phyloP scores from a whole-genome alignment of 2,113 vertebrate genomes.

The Picathartes gymnocephalus region DNA sequence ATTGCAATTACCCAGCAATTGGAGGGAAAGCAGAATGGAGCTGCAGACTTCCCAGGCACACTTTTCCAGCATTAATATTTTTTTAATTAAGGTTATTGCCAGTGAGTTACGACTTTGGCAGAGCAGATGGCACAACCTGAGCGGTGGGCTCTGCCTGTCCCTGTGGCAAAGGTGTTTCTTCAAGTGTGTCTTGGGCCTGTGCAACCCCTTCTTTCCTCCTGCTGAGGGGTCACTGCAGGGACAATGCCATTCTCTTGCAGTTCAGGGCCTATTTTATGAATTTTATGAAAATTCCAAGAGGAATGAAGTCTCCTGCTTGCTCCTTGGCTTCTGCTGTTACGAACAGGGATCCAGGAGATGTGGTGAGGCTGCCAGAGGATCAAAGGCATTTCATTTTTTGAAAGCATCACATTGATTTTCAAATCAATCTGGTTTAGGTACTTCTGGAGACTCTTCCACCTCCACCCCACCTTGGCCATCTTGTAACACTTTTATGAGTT shows the following conservation, averaged over 20 bases:
- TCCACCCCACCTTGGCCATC: not conserved
- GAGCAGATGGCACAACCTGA: not conserved
- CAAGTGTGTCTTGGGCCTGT: not conserved
- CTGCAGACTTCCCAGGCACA: conserved; percentile 27
- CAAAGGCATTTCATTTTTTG: not conserved
- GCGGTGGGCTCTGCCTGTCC: not conserved
- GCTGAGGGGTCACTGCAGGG: not conserved
- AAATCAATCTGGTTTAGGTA: not conserved
- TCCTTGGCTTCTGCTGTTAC: not conserved
- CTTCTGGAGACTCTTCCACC: not conserved
- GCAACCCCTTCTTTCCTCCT: not conserved
- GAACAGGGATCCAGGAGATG: not conserved
- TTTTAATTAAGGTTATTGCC: conserved; percentile 65
- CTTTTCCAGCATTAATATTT: conserved; percentile 55
- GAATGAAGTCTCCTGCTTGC: not conserved
- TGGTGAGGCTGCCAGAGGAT: not conserved
- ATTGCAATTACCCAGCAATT: conserved; percentile 45
- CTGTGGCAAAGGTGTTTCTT: not conserved
- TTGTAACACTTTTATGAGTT: not conserved
- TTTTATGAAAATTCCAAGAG: not conserved
- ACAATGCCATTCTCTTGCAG: not conserved
- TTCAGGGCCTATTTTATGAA: not conserved
- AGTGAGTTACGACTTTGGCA: conserved; percentile 30
- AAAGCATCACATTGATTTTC: not conserved
- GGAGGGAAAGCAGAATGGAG: not conserved